Conservation (phyloP, 2,113 vertebrate genomes). For the Herpetotheres cachinnans region DNA sequence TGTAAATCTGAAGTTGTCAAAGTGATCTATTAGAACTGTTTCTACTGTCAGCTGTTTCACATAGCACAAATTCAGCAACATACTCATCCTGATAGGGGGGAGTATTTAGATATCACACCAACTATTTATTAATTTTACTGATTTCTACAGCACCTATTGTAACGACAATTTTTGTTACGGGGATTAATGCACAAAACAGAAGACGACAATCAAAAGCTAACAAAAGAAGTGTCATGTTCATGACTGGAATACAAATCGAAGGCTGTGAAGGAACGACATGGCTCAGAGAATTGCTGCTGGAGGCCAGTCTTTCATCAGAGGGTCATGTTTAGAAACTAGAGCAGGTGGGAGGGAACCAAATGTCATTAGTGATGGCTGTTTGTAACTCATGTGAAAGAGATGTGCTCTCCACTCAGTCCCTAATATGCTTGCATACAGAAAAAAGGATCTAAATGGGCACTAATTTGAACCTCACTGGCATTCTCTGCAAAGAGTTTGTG, state of each 20-base stretch:
- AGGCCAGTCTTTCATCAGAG: neutral
- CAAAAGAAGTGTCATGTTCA: neutral
- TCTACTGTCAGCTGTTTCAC: conserved; percentile 46
- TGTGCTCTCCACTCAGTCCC: neutral
- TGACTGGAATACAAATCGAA: neutral
- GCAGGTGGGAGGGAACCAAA: neutral
- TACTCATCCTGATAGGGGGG: neutral
- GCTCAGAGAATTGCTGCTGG: neutral
- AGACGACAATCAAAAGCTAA: conserved; percentile 21
- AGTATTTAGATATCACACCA: neutral
- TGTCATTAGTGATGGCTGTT: neutral
- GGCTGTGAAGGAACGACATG: neutral
- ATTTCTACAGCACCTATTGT: neutral
- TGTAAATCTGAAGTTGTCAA: conserved; percentile 54
- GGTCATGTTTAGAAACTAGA: conserved; percentile 7
- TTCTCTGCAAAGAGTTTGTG: neutral
- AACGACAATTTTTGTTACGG: neutral
- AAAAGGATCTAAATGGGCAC: neutral
- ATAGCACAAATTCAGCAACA: neutral
- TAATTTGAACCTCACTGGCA: neutral
- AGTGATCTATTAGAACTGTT: conserved; percentile 58
- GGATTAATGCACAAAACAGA: neutral
- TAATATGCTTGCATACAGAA: neutral
- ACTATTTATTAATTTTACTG: conserved; percentile 15
- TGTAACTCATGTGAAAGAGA: neutral